Conservation (phyloP, 2,888 invertebrate species). For the Xylota segnis region DNA sequence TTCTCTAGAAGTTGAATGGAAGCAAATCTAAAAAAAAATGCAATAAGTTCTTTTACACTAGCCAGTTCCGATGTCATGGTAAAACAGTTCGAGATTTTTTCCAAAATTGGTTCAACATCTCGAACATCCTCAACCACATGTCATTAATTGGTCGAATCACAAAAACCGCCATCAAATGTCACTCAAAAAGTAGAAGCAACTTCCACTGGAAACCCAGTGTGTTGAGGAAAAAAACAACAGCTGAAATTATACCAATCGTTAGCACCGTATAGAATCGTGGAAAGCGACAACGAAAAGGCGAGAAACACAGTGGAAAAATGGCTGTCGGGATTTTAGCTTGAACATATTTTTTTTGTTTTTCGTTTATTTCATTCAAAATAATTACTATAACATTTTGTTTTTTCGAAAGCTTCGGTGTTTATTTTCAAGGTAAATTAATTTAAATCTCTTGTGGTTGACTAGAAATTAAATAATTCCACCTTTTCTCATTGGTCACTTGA, state of each 20-base stretch:
- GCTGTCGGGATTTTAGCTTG: slow-evolving; percentile 68
- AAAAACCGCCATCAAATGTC: slow-evolving; percentile 42
- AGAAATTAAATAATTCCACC: slow-evolving; percentile 20
- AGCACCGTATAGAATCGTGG: slow-evolving; percentile 65
- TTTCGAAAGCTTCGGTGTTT: slow-evolving; percentile 33
- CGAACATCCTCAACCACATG: background rate
- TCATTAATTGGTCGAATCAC: slow-evolving; percentile 33
- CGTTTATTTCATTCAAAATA: slow-evolving; percentile 49
- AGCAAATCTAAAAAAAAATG: too few relatives aligned
- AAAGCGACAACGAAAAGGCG: slow-evolving; percentile 66
- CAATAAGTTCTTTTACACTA: too few relatives aligned
- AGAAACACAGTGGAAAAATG: slow-evolving; percentile 71
- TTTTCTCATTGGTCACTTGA: slow-evolving; percentile 20
- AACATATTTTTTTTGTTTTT: slow-evolving; percentile 67
- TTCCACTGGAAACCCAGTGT: slow-evolving; percentile 31
- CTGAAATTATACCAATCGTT: slow-evolving; percentile 69
- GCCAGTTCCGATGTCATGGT: background rate
- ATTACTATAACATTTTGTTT: slow-evolving; percentile 37
- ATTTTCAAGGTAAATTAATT: slow-evolving; percentile 65
- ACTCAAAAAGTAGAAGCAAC: slow-evolving; percentile 4
- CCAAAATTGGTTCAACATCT: background rate
- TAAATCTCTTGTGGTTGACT: background rate
- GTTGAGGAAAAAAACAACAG: slow-evolving; percentile 64
- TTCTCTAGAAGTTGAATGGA: too few relatives aligned
- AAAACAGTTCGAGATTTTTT: background rate